phyloP scores from a whole-genome alignment of 2,888 invertebrate genomes.

The Pharmacophagus antenor region DNA sequence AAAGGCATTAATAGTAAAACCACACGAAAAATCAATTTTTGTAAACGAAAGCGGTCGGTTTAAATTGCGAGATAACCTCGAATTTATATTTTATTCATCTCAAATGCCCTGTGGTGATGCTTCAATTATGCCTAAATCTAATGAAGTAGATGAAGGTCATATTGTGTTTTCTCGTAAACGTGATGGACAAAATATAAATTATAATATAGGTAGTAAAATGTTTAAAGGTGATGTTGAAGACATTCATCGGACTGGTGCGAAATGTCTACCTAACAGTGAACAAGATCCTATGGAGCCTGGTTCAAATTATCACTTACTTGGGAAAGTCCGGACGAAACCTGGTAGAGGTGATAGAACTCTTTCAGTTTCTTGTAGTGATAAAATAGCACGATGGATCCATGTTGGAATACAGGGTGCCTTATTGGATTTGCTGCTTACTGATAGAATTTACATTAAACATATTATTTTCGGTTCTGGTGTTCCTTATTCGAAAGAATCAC shows the following conservation, averaged over 20 bases:
- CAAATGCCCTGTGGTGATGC: slow-evolving; percentile 97
- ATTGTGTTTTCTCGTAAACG: slow-evolving; percentile 49
- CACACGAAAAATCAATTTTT: slow-evolving; percentile 52
- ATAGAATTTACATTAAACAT: slow-evolving; percentile 85
- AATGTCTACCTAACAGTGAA: slow-evolving; percentile 81
- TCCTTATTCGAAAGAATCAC: slow-evolving; percentile 81
- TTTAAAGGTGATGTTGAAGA: slow-evolving; percentile 40
- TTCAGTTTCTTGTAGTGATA: slow-evolving; percentile 97
- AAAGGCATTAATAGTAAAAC: slow-evolving; percentile 48
- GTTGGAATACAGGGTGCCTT: slow-evolving; percentile 93
- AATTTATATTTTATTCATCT: slow-evolving; percentile 92
- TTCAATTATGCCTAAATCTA: slow-evolving; percentile 86
- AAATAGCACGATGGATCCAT: slow-evolving; percentile 93
- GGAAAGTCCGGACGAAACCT: slow-evolving; percentile 91
- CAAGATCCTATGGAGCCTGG: slow-evolving; percentile 83
- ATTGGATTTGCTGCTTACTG: slow-evolving; percentile 83
- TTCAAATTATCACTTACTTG: slow-evolving; percentile 83
- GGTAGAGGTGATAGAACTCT: slow-evolving; percentile 93
- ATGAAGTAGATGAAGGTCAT: slow-evolving; percentile 53
- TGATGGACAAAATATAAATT: slow-evolving; percentile 40
- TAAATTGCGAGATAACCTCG: slow-evolving; percentile 77
- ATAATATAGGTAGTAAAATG: slow-evolving; percentile 45
- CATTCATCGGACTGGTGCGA: slow-evolving; percentile 93
- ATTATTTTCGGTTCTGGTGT: slow-evolving; percentile 86
- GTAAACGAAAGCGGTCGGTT: slow-evolving; percentile 54